Evolutionary conservation across 2,888 invertebrate genomes (phyloP).

Genomic region (Phyto melanocephala): DNA sequence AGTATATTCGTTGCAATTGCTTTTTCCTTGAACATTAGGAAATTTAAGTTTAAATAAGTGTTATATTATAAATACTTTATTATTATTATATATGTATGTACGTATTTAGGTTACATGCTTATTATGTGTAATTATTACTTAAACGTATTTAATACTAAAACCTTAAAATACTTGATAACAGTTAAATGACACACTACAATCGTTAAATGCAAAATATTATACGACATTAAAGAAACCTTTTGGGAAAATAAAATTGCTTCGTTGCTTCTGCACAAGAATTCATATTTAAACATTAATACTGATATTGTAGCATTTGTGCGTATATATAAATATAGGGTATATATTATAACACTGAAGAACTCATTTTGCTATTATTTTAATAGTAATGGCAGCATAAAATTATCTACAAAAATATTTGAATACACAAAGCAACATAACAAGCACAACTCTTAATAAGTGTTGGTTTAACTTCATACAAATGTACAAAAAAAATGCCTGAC

Average conservation of each 20-base stretch:
- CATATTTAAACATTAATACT: too few relatives aligned
- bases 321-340: not conserved
- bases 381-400: not conserved
- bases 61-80: not conserved
- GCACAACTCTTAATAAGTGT: not conserved
- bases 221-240: not conserved
- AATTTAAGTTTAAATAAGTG: not conserved
- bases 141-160: not conserved
- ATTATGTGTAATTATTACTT: too few relatives aligned
- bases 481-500: too few relatives aligned
- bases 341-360: not conserved
- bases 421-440: too few relatives aligned
- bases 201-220: not conserved
- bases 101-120: too few relatives aligned
- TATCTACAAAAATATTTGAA: too few relatives aligned
- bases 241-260: not conserved
- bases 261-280: too few relatives aligned
- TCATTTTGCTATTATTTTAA: not conserved
- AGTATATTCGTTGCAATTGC: not conserved
- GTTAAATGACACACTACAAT: slow-evolving; percentile 1
- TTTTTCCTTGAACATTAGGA: not conserved
- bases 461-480: too few relatives aligned
- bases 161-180: not conserved
- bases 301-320: not conserved
- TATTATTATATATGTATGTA: too few relatives aligned